Base-by-base conservation (phyloP, 1,140 invertebrate genomes). In the Ceratitis capitata region DNA sequence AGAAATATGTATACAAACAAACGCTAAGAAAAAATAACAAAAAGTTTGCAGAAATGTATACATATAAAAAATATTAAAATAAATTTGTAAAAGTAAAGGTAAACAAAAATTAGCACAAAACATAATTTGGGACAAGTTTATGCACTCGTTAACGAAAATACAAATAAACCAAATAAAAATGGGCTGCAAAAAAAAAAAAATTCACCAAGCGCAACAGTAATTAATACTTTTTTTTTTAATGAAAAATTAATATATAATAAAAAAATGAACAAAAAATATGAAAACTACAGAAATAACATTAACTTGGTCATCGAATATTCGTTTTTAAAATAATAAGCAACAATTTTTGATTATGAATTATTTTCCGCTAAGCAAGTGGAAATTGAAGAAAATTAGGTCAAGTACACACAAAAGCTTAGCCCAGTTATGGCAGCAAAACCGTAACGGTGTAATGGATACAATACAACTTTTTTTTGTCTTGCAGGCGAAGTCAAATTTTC, bases 251-350 rank as follows among this genome's bases (percentile, higher is more conserved):
- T n/a, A n/a, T n/a, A 56, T 56, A 56, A n/a, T n/a, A n/a, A n/a
- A n/a, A n/a, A n/a, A n/a, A n/a, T n/a, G n/a, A 23, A 47, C 16
- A 12, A 47, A 16, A 14, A 74, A 42, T 42, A 56, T 56, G 51
- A 19, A n/a, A n/a, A 56, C n/a, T 14, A 56, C n/a, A 39, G 32
- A 12, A 45, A 10, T 16, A 10, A n/a, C 39, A 7, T 32, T 78
- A 78, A 45, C n/a, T 78, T 45, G 39, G 7, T 23, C 69, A 78
- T 78, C 69, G 69, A 78, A 78, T 69, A 35, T 69, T 14, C n/a
- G n/a, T n/a, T 78, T 78, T 78, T 78, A 78, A 64, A 74, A n/a
- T n/a, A 78, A 78, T 78, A 78, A 78, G 39, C 69, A 78, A 12
- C 69, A 78, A 78, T 45, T 78, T 78, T 78, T 78, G 35, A 78